Percentiles rank a stretch among this genome's conserved stretches.
Evolutionary conservation across 2,888 invertebrate species (phyloP).

Genomic region (Dendrolimus houi): DNA sequence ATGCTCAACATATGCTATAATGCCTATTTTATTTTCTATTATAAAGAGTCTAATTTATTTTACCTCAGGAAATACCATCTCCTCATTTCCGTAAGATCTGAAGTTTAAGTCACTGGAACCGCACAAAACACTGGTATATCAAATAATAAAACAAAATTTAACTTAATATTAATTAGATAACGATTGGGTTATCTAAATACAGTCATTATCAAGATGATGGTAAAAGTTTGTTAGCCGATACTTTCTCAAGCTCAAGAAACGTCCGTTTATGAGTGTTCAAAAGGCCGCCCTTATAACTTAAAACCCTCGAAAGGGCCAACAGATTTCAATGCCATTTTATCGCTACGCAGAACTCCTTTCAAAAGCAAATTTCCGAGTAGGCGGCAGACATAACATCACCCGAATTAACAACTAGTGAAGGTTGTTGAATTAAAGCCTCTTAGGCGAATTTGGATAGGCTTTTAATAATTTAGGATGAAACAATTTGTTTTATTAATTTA

Average conservation of each 20-base stretch:
- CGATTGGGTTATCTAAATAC: too few species aligned
- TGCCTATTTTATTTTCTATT: too few species aligned
- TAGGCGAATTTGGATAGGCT: background rate
- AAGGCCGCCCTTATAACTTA: background rate
- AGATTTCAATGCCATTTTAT: background rate
- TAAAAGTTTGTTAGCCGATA: background rate
- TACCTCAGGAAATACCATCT: too few species aligned
- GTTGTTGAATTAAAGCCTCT: background rate
- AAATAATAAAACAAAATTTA: too few species aligned
- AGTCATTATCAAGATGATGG: too few species aligned
- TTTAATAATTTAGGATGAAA: background rate
- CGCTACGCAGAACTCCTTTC: background rate
- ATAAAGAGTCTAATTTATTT: too few species aligned
- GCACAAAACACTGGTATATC: too few species aligned
- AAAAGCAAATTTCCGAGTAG: too few species aligned
- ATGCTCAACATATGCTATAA: too few species aligned
- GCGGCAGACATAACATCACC: background rate
- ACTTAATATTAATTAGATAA: too few species aligned
- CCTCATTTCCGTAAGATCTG: too few species aligned
- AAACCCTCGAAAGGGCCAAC: background rate
- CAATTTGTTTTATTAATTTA: constrained; percentile 1
- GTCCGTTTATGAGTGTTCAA: background rate
- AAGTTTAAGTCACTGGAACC: too few species aligned
- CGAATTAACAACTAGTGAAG: background rate
- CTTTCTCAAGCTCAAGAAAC: background rate